Base-by-base conservation (phyloP, 2,113 vertebrate species). In the Otis tarda region DNA sequence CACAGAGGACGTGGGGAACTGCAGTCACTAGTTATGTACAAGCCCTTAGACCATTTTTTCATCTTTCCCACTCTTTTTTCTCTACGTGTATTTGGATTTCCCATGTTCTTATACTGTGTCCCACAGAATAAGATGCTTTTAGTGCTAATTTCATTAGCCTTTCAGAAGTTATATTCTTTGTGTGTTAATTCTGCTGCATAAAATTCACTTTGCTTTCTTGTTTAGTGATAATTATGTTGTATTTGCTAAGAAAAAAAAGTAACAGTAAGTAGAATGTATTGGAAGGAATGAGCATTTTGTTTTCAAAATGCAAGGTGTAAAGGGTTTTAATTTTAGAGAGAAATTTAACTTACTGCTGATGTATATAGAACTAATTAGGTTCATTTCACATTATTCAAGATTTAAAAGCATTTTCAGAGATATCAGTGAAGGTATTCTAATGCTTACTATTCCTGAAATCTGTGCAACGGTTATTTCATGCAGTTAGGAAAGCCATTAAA, bases 381-480 rank as follows among this genome's bases (percentile, higher is more conserved):
- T 75, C 4, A 30, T 60, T 83, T 90, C 55, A 61, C 13, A 9
- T 74, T 74, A 33, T 5, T 86, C 55, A 92, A 53, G 67, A 65
- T 93, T 89, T 68, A 84, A 83, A 94, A 86, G 60, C 67, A 16
- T 76, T 94, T 94, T 55, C n/a, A 87, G 50, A 91, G 83, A 12
- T 94, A 89, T 43, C 69, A 92, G 67, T 97, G 91, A 97, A 77
- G 67, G 24, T 95, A 90, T 94, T 93, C 71, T 95, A 93, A 95
- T 83, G 45, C 22, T 71, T 88, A 12, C 25, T 83, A 6, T 92
- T 83, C 69, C 56, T 87, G 59, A 77, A 74, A 81, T 70, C 2
- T 4, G 7, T 68, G 77, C 64, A 59, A 52, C 83, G 27, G 23
- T 86, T 60, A 35, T 64, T 81, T 94, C 76, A 45, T 93, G 92